Conservation (phyloP, 2,888 invertebrate species). For the Drosophila kambysellisi region DNA sequence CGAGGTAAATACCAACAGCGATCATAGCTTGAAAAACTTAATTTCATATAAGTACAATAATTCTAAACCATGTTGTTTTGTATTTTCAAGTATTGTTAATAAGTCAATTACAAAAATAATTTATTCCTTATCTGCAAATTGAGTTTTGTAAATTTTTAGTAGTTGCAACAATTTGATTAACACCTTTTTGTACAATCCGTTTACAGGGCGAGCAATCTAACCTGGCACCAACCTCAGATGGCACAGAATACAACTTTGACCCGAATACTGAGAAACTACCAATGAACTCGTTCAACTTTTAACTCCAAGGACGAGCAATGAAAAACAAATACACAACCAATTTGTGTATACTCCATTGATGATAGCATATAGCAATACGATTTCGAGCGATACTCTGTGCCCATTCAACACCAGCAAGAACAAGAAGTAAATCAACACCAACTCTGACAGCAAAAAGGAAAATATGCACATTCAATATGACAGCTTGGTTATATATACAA, state of each 20-base stretch:
- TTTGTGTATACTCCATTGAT: conserved; percentile 43
- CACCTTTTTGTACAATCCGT: conserved; percentile 3
- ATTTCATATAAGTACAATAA: not conserved
- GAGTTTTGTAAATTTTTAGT: not conserved
- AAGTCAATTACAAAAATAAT: too few species aligned
- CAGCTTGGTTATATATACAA: conserved; percentile 51
- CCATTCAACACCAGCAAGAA: conserved; percentile 37
- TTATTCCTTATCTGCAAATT: too few species aligned
- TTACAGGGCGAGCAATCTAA: conserved; percentile 82
- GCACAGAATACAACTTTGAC: conserved; percentile 94
- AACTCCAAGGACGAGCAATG: conserved; percentile 50
- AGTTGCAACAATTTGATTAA: not conserved
- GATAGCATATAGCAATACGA: conserved; percentile 56
- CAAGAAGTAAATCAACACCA: conserved; percentile 12
- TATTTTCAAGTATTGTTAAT: too few species aligned
- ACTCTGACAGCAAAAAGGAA: conserved; percentile 28
- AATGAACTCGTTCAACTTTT: conserved; percentile 84
- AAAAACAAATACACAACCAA: conserved; percentile 25
- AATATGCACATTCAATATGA: conserved; percentile 54
- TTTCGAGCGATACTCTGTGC: conserved; percentile 65
- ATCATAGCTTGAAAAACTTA: not conserved
- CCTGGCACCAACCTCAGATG: conserved; percentile 91
- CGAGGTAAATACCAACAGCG: conserved; percentile 88
- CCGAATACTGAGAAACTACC: conserved; percentile 87
- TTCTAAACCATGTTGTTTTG: too few species aligned